Percentiles rank a stretch among this genome's conserved stretches.
Evolutionary conservation across 2,113 vertebrate genomes (phyloP).

Genomic region (Perca schrenkii): DNA sequence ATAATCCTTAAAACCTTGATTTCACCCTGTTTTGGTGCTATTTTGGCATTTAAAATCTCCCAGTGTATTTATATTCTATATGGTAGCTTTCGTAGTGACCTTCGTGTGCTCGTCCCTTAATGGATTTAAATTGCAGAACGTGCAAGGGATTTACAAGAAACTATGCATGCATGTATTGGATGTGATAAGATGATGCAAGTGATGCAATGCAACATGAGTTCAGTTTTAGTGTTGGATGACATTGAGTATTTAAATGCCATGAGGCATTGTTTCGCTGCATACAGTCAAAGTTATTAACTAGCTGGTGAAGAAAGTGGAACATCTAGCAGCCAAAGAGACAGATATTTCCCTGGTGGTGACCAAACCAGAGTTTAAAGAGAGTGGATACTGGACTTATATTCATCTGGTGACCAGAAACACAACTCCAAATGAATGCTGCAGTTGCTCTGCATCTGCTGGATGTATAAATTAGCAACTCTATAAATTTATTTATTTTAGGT

Average conservation of each 20-base stretch:
- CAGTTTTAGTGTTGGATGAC: background rate
- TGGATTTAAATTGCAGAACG: background rate
- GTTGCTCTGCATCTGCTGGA: background rate
- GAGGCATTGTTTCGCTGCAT: background rate
- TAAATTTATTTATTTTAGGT: no score
- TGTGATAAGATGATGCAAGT: background rate
- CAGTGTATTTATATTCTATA: background rate
- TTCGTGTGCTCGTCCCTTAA: background rate
- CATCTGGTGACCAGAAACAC: background rate
- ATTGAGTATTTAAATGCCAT: background rate
- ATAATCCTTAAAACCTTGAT: background rate
- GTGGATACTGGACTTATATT: background rate
- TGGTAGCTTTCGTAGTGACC: background rate
- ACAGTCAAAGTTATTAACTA: no score
- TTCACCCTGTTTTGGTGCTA: background rate
- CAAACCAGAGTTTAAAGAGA: background rate
- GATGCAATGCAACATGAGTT: background rate
- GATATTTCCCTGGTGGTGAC: background rate
- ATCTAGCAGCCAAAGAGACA: no score
- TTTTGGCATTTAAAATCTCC: background rate
- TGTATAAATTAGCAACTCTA: background rate
- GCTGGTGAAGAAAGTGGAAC: no score
- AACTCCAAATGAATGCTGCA: background rate
- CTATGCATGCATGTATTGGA: background rate
- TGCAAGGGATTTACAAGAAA: background rate